These are phyloP conservation scores for Cynoglossus semilaevis DNA, from an alignment of 2,113 vertebrate genomes.

Conservation along the genomic window DNA sequence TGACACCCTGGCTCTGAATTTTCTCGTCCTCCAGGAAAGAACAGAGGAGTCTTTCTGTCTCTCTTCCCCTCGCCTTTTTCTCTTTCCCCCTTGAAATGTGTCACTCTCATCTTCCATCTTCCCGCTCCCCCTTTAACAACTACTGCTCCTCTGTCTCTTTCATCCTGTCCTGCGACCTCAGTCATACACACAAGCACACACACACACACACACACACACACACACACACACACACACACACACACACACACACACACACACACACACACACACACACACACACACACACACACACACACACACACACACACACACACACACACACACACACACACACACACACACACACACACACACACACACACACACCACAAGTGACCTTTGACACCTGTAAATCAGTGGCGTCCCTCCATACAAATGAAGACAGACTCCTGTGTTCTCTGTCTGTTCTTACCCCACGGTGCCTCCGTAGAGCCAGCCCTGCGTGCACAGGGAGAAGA, in stretches of 20 bases:
- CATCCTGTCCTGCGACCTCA: slow-evolving; percentile 19
- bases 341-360: slow-evolving; percentile 21
- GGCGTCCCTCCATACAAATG: neutral
- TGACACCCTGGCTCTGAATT: slow-evolving; percentile 72
- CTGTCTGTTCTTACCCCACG: slow-evolving; percentile 80
- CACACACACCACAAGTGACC: slow-evolving; percentile 24
- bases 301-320: slow-evolving; percentile 12
- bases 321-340: slow-evolving; percentile 13
- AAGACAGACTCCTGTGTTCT: neutral
- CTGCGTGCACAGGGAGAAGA: slow-evolving; percentile 79
- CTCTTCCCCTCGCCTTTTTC: slow-evolving; percentile 48
- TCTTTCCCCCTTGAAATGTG: slow-evolving; percentile 54
- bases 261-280: slow-evolving; percentile 15
- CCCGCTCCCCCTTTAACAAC: slow-evolving; percentile 30
- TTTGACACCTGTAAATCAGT: slow-evolving; percentile 41
- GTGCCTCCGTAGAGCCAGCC: slow-evolving; percentile 86
- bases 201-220: slow-evolving; percentile 8
- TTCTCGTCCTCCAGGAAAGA: slow-evolving; percentile 54
- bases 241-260: slow-evolving; percentile 13
- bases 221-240: slow-evolving; percentile 12
- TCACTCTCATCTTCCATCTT: slow-evolving; percentile 49
- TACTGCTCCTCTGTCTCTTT: slow-evolving; percentile 34
- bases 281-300: slow-evolving; percentile 5
- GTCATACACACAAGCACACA: slow-evolving; percentile 5
- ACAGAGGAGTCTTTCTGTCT: slow-evolving; percentile 68